Conservation (phyloP, 2,797 vertebrate genomes). For the Labroides dimidiatus region DNA sequence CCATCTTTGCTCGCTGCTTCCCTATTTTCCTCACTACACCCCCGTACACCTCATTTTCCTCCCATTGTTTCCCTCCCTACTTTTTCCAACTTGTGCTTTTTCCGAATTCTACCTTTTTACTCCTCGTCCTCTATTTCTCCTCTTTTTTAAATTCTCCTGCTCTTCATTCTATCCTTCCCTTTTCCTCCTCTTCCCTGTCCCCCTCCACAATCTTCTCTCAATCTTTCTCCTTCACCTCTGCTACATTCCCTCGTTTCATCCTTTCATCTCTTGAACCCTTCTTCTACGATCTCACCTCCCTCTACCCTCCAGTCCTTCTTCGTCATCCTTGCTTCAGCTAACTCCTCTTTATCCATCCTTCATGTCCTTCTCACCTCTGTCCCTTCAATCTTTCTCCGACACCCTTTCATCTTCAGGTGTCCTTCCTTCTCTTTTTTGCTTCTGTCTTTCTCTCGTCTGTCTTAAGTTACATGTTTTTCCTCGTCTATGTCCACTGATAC, state of each 20-base stretch:
- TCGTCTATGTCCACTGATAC: too few species aligned
- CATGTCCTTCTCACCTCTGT: background rate
- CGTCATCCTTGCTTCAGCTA: background rate
- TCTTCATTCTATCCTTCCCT: background rate
- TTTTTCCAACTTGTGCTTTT: background rate
- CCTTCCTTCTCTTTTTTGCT: background rate
- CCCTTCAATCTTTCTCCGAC: background rate
- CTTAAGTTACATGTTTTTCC: too few species aligned
- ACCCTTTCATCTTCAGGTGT: background rate
- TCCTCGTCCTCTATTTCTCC: background rate
- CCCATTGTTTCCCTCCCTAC: background rate
- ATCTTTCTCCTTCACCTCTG: conserved; percentile 3
- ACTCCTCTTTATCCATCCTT: conserved; percentile 9
- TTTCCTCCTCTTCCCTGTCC: background rate
- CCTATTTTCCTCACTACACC: conserved; percentile 11
- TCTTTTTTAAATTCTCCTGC: background rate
- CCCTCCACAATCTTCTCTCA: background rate
- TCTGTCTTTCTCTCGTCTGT: too few species aligned
- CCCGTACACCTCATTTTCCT: conserved; percentile 11
- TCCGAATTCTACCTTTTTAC: background rate
- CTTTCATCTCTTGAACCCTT: too few species aligned
- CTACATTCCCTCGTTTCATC: background rate
- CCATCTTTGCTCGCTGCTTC: conserved; percentile 13
- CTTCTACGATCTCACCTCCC: background rate
- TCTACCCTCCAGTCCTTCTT: conserved; percentile 7